Evolutionary conservation across 2,888 invertebrate genomes (phyloP).

Genomic region (Agrypnus murinus): DNA sequence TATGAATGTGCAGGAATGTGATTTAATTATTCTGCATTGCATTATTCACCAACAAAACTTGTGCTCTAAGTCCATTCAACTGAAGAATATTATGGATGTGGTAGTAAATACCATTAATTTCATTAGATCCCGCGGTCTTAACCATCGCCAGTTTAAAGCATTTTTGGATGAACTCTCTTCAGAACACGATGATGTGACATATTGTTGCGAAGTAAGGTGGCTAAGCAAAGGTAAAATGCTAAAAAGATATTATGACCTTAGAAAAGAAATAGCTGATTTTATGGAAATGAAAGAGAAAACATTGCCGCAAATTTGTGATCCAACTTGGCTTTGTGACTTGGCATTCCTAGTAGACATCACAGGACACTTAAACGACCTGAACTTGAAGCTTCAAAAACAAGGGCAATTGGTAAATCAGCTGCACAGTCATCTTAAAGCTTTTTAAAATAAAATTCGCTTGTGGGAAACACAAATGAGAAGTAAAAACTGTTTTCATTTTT

Average conservation of each 20-base stretch:
- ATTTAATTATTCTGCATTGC: slow-evolving; percentile 12
- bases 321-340: too few species aligned
- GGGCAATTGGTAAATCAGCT: too few species aligned
- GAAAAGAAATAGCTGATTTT: slow-evolving; percentile 31
- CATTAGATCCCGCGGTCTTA: slow-evolving; percentile 52
- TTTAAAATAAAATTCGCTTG: too few species aligned
- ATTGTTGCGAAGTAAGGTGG: slow-evolving; percentile 55
- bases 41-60: slow-evolving; percentile 23
- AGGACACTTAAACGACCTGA: too few species aligned
- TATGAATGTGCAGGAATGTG: too few species aligned
- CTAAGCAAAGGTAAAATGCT: slow-evolving; percentile 48
- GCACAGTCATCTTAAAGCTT: too few species aligned
- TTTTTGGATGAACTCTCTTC: too few species aligned
- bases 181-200: slow-evolving; percentile 51
- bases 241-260: slow-evolving; percentile 52
- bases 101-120: slow-evolving; percentile 52
- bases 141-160: too few species aligned
- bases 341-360: too few species aligned
- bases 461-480: too few species aligned
- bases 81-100: slow-evolving; percentile 56
- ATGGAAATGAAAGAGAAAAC: slow-evolving; percentile 27
- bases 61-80: slow-evolving; percentile 47
- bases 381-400: too few species aligned
- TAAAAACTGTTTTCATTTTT: too few species aligned
- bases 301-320: slow-evolving; percentile 40